phyloP scores from a whole-genome alignment of 1,140 invertebrate species.

The Eubasilissa regina region DNA sequence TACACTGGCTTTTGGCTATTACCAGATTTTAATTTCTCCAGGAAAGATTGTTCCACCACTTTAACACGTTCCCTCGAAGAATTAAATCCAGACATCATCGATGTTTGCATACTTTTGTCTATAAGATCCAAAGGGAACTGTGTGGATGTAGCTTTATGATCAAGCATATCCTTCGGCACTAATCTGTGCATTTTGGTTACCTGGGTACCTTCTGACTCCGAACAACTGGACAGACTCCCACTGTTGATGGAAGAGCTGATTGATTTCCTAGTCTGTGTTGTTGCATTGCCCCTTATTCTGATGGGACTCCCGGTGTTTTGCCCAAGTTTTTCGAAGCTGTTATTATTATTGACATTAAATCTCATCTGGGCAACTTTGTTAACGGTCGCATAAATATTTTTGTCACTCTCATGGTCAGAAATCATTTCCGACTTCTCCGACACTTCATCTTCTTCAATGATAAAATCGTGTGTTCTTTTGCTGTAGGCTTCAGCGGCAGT shows the following conservation, averaged over 20 bases:
- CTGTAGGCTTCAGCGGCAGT: slow-evolving; percentile 48
- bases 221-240: slow-evolving; percentile 71
- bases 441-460: slow-evolving; percentile 68
- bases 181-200: slow-evolving; percentile 69
- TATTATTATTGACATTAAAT: slow-evolving; percentile 72
- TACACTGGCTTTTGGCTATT: slow-evolving; percentile 84
- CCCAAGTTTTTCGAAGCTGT: slow-evolving; percentile 60
- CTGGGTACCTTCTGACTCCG: slow-evolving; percentile 72
- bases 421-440: slow-evolving; percentile 50
- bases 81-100: slow-evolving; percentile 68
- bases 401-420: slow-evolving; percentile 64
- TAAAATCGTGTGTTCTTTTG: slow-evolving; percentile 65
- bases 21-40: slow-evolving; percentile 77
- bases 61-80: slow-evolving; percentile 68
- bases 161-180: slow-evolving; percentile 65
- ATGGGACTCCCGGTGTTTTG: slow-evolving; percentile 65
- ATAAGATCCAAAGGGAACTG: slow-evolving; percentile 75
- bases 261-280: slow-evolving; percentile 64
- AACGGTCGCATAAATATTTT: slow-evolving; percentile 69
- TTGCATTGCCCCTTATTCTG: slow-evolving; percentile 64
- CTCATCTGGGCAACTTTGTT: slow-evolving; percentile 68
- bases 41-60: slow-evolving; percentile 77
- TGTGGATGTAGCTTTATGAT: slow-evolving; percentile 71
- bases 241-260: slow-evolving; percentile 70
- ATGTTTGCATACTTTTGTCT: slow-evolving; percentile 83